Base-by-base conservation (phyloP, 1,140 invertebrate genomes). In the Diorhabda elongata region DNA sequence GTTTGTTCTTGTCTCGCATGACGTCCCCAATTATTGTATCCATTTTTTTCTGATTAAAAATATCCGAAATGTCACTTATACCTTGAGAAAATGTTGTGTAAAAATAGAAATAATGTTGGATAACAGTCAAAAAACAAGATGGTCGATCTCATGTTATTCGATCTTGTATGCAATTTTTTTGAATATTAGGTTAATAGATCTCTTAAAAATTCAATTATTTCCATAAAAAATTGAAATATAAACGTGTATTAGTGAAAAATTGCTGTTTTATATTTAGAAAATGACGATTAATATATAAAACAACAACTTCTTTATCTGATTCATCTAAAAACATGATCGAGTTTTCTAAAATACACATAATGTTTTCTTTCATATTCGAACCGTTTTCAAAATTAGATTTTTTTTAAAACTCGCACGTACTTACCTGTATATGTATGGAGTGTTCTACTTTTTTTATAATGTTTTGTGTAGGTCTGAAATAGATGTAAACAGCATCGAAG, bases 81-180 rank as follows among this genome's bases (percentile, higher is more conserved):
- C 71, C 71, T 69, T 67, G 73, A 69, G 73, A 64, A 77, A 76
- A 78, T 71, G 72, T 64, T 72, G 74, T 73, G 67, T 77, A 77
- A 79, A 81, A 81, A 81, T 81, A 81, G 79, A 75, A 74, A 70
- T 74, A 68, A 64, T 76, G 71, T 80, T 80, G 78, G 74, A 76
- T 78, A 78, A 80, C 72, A 76, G 69, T 74, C 75, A 77, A 78
- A 26, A 80, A 80, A 79, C 78, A 80, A 78, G 74, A 79, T 78
- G 78, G 76, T 73, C 58, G 73, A 63, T 69, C 42, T 66, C 73
- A 72, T 75, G 70, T 76, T 76, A 66, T 61, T 60, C 67, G 68
- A 42, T 43, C 70, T 72, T 76, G 71, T 73, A 74, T 69, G 61
- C 65, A 61, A 41, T 64, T 71, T 68, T 71, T 9, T 61, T 41